phyloP scores from a whole-genome alignment of 30 jellyfish, hydroid and myxozoan genomes.

The Catostylus mosaicus region DNA sequence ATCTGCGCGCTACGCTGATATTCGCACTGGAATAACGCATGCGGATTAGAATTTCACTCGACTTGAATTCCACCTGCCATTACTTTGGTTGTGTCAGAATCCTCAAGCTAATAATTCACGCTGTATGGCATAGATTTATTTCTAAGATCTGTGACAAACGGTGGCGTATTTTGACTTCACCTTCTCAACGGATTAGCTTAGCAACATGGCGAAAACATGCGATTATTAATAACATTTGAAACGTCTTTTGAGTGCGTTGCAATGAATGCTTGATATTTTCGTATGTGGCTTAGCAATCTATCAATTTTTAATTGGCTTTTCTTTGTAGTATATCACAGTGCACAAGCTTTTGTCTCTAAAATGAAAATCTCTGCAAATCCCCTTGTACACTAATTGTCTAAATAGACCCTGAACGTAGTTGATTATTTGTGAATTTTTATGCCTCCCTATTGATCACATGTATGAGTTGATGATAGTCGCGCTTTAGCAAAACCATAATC shows the following conservation, averaged over 20 bases:
- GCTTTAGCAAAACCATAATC: no score
- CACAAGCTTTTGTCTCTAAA: neutral
- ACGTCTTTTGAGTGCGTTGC: neutral
- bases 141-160: neutral
- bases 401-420: no score
- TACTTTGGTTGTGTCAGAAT: neutral
- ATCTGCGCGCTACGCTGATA: constrained; percentile 25
- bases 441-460: no score
- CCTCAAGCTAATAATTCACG: neutral
- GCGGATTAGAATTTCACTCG: constrained; percentile 15
- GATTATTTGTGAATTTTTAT: no score
- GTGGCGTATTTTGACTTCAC: neutral
- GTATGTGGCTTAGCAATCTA: neutral
- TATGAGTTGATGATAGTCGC: no score
- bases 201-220: neutral
- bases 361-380: neutral
- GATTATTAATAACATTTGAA: neutral
- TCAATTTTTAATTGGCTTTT: neutral
- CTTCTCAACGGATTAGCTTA: neutral
- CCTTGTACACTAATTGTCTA: no score
- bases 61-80: constrained; percentile 34
- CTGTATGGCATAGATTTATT: neutral
- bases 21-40: constrained; percentile 15
- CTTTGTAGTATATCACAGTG: neutral
- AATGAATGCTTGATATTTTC: neutral